Conservation (phyloP, 2,888 invertebrate genomes). For the Drosophila macrospina region DNA sequence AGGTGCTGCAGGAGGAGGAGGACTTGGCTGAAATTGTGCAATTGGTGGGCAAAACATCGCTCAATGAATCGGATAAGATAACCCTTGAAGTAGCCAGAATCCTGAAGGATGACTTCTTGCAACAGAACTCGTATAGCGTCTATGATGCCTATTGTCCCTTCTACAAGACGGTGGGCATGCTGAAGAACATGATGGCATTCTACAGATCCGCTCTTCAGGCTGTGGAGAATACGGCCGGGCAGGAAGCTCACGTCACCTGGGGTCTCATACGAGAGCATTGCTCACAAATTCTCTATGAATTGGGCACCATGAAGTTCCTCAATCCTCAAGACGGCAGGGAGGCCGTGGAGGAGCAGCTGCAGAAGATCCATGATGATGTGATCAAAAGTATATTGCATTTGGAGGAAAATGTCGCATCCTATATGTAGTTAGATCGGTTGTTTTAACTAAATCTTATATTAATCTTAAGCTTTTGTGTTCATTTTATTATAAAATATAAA, state of each 20-base stretch:
- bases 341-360: conserved; percentile 24
- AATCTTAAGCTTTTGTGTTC: neutral
- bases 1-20: conserved; percentile 99
- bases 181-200: conserved; percentile 98
- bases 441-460: too few species aligned
- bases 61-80: conserved; percentile 99
- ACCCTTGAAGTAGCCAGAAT: conserved; percentile 99
- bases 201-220: conserved; percentile 98
- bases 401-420: conserved; percentile 28
- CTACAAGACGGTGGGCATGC: conserved; percentile 99
- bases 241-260: conserved; percentile 99
- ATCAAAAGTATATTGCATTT: conserved; percentile 37
- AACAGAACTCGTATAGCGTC: conserved; percentile 98
- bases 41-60: conserved; percentile 98
- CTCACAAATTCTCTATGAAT: conserved; percentile 96
- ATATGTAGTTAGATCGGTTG: conserved; percentile 5
- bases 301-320: conserved; percentile 99
- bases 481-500: neutral
- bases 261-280: conserved; percentile 97
- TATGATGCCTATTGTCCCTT: conserved; percentile 99
- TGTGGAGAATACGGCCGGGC: conserved; percentile 97
- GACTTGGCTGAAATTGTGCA: conserved; percentile 99
- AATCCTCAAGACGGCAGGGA: conserved; percentile 50
- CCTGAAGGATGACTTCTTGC: conserved; percentile 99
- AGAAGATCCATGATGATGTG: conserved; percentile 28